A percentile compares a stretch with the other conserved stretches of the same genome.
phyloP scores from a whole-genome alignment of 2,888 invertebrate genomes.

The Tineola bisselliella region DNA sequence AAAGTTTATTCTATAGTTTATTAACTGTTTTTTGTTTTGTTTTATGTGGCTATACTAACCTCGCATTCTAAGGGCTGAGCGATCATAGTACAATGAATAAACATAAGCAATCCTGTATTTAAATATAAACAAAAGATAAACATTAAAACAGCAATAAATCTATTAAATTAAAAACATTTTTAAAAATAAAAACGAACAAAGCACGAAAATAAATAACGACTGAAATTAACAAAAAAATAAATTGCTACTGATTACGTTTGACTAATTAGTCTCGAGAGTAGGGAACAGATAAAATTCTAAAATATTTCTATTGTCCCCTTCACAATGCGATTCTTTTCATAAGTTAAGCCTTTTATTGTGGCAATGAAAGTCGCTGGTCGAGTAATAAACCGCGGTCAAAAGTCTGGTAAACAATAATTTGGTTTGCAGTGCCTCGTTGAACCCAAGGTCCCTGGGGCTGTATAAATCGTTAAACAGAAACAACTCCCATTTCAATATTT shows the following conservation, averaged over 20 bases:
- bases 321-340: constrained; percentile 34
- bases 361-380: constrained; percentile 18
- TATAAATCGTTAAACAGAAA: constrained; percentile 28
- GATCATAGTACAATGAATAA: no score
- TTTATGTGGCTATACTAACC: no score
- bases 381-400: constrained; percentile 24
- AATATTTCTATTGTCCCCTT: constrained; percentile 30
- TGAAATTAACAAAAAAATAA: constrained; percentile 6
- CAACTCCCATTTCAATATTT: constrained; percentile 29
- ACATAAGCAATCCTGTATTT: no score
- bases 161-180: neutral
- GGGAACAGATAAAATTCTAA: constrained; percentile 19
- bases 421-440: constrained; percentile 29
- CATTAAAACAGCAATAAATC: no score
- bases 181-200: neutral
- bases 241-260: constrained; percentile 8
- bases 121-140: no score
- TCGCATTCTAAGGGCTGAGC: no score
- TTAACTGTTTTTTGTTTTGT: no score
- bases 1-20: no score
- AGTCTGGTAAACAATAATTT: constrained; percentile 38
- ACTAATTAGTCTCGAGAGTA: constrained; percentile 13
- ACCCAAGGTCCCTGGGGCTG: constrained; percentile 23
- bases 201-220: neutral
- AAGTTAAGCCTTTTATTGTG: constrained; percentile 30